These are phyloP conservation scores for Ceratina australensis DNA, from an alignment of 1,140 invertebrate species.

Conservation along the genomic window DNA sequence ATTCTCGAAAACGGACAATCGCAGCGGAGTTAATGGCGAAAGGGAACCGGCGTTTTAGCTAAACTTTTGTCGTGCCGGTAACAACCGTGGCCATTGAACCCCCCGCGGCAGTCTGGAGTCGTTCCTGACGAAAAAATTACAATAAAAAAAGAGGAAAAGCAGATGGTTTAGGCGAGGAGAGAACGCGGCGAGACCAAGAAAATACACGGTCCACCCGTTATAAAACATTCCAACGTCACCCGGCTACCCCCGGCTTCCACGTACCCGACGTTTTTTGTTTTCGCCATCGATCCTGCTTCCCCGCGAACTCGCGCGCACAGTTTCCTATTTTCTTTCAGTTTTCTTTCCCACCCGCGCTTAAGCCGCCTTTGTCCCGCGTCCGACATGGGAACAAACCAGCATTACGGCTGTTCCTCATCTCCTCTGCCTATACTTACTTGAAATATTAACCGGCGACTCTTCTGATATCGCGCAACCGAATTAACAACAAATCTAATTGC, in stretches of 20 bases:
- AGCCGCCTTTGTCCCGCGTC: slow-evolving; percentile 17
- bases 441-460: too few species aligned
- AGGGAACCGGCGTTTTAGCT: slow-evolving; percentile 27
- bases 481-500: too few species aligned
- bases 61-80: slow-evolving; percentile 40
- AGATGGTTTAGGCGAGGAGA: background rate
- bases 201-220: slow-evolving; percentile 25
- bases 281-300: slow-evolving; percentile 16
- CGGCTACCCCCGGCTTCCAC: background rate
- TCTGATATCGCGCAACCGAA: too few species aligned
- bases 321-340: background rate
- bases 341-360: background rate
- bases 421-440: too few species aligned
- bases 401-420: background rate
- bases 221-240: slow-evolving; percentile 42
- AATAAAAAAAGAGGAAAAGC: background rate
- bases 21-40: slow-evolving; percentile 23
- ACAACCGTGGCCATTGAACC: slow-evolving; percentile 27
- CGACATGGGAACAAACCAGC: background rate
- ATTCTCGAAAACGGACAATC: slow-evolving; percentile 21
- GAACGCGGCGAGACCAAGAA: background rate
- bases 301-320: background rate
- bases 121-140: slow-evolving; percentile 1
- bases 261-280: slow-evolving; percentile 35
- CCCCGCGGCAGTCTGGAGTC: background rate